phyloP scores from a whole-genome alignment of 2,888 invertebrate species.

The Lasioglossum zephyrum region DNA sequence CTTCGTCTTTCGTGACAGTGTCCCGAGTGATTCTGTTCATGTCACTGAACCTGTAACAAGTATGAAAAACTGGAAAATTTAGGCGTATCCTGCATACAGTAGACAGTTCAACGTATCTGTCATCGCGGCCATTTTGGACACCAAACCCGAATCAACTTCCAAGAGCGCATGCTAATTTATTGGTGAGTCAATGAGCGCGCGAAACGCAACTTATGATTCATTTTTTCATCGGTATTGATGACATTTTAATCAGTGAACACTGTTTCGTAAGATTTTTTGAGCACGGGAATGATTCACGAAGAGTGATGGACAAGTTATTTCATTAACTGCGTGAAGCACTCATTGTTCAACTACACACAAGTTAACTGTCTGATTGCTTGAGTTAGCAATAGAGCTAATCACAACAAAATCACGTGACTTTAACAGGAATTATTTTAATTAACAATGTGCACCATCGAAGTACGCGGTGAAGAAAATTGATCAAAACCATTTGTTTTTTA shows the following conservation, averaged over 20 bases:
- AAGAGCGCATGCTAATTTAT: conserved; percentile 54
- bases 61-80: conserved; percentile 61
- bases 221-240: neutral
- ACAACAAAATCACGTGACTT: conserved; percentile 13
- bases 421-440: neutral
- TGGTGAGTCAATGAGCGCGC: conserved; percentile 49
- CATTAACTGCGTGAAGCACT: neutral
- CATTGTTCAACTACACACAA: neutral
- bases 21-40: conserved; percentile 58
- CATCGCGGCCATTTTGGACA: conserved; percentile 70
- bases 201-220: conserved; percentile 48
- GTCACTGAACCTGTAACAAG: conserved; percentile 36
- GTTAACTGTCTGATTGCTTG: conserved; percentile 17
- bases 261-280: neutral
- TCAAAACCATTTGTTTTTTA: neutral
- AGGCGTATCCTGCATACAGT: conserved; percentile 79
- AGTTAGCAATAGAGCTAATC: neutral
- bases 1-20: conserved; percentile 50
- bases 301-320: neutral
- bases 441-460: neutral
- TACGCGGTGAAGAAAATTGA: neutral
- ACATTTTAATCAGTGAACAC: conserved; percentile 11
- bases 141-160: conserved; percentile 48
- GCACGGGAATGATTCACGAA: neutral
- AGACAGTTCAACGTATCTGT: conserved; percentile 75